Conservation (phyloP, 2,888 invertebrate species). For the Apamea anceps region DNA sequence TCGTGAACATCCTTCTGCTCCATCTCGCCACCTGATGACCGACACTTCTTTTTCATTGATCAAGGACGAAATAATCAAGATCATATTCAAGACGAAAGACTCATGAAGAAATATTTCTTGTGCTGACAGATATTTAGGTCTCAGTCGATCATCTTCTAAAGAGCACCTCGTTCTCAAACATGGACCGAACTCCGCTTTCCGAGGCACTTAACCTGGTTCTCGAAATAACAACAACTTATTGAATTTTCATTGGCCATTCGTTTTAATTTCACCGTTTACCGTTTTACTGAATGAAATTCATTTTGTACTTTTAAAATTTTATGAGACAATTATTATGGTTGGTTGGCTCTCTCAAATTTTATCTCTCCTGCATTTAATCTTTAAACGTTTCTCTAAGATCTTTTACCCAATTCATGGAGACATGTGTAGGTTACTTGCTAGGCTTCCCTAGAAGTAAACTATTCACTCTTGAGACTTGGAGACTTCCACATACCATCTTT, state of each 20-base stretch:
- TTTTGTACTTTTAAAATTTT: slow-evolving; percentile 23
- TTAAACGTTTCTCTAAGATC: background rate
- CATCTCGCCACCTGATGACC: too few relatives aligned
- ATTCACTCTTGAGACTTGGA: background rate
- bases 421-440: too few relatives aligned
- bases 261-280: slow-evolving; percentile 28
- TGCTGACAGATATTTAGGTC: background rate
- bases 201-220: slow-evolving; percentile 41
- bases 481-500: background rate
- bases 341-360: background rate
- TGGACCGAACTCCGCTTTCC: background rate
- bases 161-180: background rate
- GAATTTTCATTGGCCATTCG: slow-evolving; percentile 58
- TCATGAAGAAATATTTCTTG: background rate
- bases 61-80: background rate
- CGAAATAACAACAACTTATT: slow-evolving; percentile 48
- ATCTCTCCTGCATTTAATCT: background rate
- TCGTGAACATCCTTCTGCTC: too few relatives aligned
- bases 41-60: background rate
- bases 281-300: slow-evolving; percentile 30
- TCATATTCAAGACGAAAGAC: background rate
- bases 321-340: background rate
- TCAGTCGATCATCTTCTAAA: background rate
- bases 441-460: background rate
- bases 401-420: background rate